A percentile compares a stretch with the other conserved stretches of the same genome.
Evolutionary conservation across 2,888 invertebrate genomes (phyloP).

Genomic region (Allolobophora icterica): DNA sequence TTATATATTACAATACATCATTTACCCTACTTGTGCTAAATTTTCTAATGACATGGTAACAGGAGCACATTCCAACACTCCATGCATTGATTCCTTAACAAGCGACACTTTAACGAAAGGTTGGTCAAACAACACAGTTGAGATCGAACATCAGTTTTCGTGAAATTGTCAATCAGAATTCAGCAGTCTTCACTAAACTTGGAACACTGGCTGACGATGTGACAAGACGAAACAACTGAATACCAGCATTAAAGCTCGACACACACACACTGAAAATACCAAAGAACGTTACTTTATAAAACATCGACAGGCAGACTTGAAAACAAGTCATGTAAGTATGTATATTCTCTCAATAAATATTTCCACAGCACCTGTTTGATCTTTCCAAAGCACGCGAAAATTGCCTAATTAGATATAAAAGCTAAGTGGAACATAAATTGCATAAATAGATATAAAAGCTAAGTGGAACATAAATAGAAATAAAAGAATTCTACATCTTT

Average conservation of each 20-base stretch:
- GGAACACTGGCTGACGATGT: neutral
- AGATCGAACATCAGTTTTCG: neutral
- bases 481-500: too few species aligned
- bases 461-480: neutral
- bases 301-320: neutral
- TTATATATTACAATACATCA: neutral
- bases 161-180: neutral
- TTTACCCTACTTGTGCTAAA: neutral
- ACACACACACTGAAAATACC: conserved; percentile 56
- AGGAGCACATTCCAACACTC: neutral
- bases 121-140: too few species aligned
- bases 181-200: neutral
- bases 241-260: conserved; percentile 57
- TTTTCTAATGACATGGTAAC: conserved; percentile 7
- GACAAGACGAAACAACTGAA: conserved; percentile 47
- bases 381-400: neutral
- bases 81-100: neutral
- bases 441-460: too few species aligned
- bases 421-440: neutral
- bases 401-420: neutral
- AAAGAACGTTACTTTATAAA: neutral
- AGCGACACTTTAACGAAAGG: neutral
- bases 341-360: neutral
- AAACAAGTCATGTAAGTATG: neutral
- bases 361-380: neutral